These are phyloP conservation scores for Amphipoea oculea DNA, from an alignment of 2,888 invertebrate species.

Conservation along the genomic window DNA sequence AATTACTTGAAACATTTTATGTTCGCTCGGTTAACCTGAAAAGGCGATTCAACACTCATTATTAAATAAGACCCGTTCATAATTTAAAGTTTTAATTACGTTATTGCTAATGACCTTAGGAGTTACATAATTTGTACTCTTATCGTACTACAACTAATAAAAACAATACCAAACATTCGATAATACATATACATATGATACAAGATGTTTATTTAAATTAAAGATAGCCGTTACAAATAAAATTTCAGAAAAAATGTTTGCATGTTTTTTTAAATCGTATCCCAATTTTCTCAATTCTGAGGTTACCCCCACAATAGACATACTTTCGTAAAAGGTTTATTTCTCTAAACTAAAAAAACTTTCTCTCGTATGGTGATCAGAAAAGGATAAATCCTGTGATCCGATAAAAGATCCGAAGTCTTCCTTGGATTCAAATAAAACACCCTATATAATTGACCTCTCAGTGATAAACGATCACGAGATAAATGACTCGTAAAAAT, in stretches of 20 bases:
- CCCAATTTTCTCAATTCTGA: not conserved
- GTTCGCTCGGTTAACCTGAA: not conserved
- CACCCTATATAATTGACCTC: not conserved
- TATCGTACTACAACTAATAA: constrained; percentile 46
- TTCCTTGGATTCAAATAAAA: not conserved
- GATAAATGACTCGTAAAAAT: not conserved
- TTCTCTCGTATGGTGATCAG: not conserved
- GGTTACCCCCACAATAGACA: not conserved
- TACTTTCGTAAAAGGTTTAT: not conserved
- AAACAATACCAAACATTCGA: constrained; percentile 16
- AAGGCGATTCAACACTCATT: not conserved
- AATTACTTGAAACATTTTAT: not conserved
- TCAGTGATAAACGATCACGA: not conserved
- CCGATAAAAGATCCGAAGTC: not conserved
- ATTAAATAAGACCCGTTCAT: constrained; percentile 35
- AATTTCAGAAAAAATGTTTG: not conserved
- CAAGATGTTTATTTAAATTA: not conserved
- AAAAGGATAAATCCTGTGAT: not conserved
- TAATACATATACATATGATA: not conserved
- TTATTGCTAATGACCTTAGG: constrained; percentile 61
- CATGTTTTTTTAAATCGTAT: not conserved
- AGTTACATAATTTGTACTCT: constrained; percentile 64
- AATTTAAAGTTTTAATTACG: constrained; percentile 39
- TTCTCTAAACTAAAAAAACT: not conserved
- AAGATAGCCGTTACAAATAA: not conserved